Evolutionary conservation across 2,888 invertebrate species (phyloP), one percentile per base, ranked within the genome.

Genomic region (Stenchaetothrips biformis): DNA sequence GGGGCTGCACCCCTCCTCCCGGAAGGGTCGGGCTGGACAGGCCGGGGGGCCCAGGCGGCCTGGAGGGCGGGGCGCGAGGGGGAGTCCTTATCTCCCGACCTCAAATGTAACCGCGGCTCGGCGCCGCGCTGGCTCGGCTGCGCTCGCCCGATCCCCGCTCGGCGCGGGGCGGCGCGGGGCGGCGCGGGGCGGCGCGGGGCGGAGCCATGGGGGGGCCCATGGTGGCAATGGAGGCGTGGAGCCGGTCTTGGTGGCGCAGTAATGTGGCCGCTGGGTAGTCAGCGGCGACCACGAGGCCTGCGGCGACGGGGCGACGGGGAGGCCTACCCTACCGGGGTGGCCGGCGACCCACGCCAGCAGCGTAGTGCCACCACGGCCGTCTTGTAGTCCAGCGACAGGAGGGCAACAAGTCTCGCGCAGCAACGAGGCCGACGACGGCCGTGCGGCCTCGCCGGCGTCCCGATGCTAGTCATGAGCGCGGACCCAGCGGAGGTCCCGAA

Each of bases 41-140:
- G 9, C 25, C 25, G 67, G 67, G 25, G 25, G n/a, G n/a, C n/a
- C n/a, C n/a, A n/a, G n/a, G n/a, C n/a, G n/a, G 21, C 21, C 11
- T 21, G 9, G 21, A 8, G 25, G 67, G 67, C 7, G 67, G 9
- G 67, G 67, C 67, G n/a, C 21, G 21, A 7, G 7, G 67, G 67
- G 67, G 67, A 74, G 67, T 74, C 25, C 67, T 74, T 74, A 74
- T 74, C 67, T 74, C 67, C 67, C 67, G 67, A 74, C 67, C 67
- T 74, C 67, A 74, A 74, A 74, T 74, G 67, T 74, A 74, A 74
- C 67, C 67, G 67, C 67, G 53, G 53, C 53, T 53, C 53, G 53
- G 53, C 53, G 11, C 53, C 21, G 67, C 67, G 21, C 67, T n/a
- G 67, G 25, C 67, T 74, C 67, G 25, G 21, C 25, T 25, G 8